These are phyloP conservation scores for Drosophila bocqueti DNA, from an alignment of 1,140 invertebrate genomes.

Conservation along the genomic window DNA sequence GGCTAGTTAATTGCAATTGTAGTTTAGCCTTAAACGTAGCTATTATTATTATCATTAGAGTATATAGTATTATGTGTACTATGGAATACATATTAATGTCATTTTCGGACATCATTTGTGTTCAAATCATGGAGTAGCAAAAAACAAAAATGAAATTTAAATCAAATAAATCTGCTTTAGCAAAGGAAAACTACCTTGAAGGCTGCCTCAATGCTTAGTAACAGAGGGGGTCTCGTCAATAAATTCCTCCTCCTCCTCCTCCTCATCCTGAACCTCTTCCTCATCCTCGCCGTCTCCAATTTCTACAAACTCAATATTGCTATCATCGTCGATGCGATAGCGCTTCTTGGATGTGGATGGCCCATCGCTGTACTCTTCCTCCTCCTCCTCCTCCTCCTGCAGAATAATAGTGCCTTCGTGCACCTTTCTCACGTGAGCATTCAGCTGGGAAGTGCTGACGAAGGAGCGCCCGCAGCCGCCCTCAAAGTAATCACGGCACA, in stretches of 20 bases:
- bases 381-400: slow-evolving; percentile 12
- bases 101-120: slow-evolving; percentile 75
- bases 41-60: slow-evolving; percentile 52
- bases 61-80: slow-evolving; percentile 45
- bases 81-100: slow-evolving; percentile 68
- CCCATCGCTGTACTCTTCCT: slow-evolving; percentile 28
- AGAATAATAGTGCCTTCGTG: slow-evolving; percentile 42
- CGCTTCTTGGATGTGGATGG: slow-evolving; percentile 51
- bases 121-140: slow-evolving; percentile 68
- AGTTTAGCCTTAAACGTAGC: slow-evolving; percentile 60
- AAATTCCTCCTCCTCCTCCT: not conserved
- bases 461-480: slow-evolving; percentile 58
- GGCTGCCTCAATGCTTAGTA: slow-evolving; percentile 5
- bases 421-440: slow-evolving; percentile 55
- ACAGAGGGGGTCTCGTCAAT: not conserved
- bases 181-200: slow-evolving; percentile 26
- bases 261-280: slow-evolving; percentile 14
- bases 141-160: slow-evolving; percentile 56
- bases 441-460: slow-evolving; percentile 34
- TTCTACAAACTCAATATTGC: slow-evolving; percentile 48
- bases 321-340: slow-evolving; percentile 32
- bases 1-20: slow-evolving; percentile 75
- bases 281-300: slow-evolving; percentile 2
- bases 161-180: slow-evolving; percentile 62
- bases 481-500: slow-evolving; percentile 46